phyloP scores from a whole-genome alignment of 1,140 invertebrate species.

The Latrodectus geometricus region DNA sequence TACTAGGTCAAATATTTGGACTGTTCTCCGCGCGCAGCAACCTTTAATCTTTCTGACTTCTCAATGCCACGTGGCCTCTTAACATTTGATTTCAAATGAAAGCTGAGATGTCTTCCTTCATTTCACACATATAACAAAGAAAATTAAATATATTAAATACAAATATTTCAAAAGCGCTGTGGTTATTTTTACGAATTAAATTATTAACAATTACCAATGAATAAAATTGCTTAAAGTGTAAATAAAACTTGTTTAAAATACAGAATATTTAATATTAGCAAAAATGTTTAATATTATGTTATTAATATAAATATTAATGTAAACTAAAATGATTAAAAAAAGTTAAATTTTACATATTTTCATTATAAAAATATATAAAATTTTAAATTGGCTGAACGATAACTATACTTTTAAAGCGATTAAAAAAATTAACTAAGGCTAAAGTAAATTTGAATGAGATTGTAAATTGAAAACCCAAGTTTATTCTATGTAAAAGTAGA shows the following conservation, averaged over 20 bases:
- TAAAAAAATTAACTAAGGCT: too few relatives aligned
- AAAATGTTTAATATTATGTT: too few relatives aligned
- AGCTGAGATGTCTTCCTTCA: background rate
- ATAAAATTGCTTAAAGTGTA: background rate
- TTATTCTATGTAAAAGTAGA: too few relatives aligned
- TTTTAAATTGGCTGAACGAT: too few relatives aligned
- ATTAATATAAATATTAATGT: too few relatives aligned
- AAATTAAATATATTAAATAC: background rate
- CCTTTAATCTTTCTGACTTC: constrained; percentile 28
- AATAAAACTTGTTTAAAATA: background rate
- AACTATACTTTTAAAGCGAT: too few relatives aligned
- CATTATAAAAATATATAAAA: too few relatives aligned
- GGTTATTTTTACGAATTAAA: background rate
- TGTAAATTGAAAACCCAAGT: too few relatives aligned
- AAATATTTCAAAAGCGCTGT: background rate
- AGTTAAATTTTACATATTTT: too few relatives aligned
- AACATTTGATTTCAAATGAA: background rate
- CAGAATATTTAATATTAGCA: too few relatives aligned
- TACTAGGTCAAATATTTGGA: constrained; percentile 26
- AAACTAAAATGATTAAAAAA: too few relatives aligned
- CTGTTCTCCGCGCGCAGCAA: constrained; percentile 7
- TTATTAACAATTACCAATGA: background rate
- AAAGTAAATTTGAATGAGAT: too few relatives aligned
- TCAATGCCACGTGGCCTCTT: background rate
- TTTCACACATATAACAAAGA: background rate